Evolutionary conservation across 2,797 vertebrate species (phyloP).

Genomic region (Masticophis lateralis): DNA sequence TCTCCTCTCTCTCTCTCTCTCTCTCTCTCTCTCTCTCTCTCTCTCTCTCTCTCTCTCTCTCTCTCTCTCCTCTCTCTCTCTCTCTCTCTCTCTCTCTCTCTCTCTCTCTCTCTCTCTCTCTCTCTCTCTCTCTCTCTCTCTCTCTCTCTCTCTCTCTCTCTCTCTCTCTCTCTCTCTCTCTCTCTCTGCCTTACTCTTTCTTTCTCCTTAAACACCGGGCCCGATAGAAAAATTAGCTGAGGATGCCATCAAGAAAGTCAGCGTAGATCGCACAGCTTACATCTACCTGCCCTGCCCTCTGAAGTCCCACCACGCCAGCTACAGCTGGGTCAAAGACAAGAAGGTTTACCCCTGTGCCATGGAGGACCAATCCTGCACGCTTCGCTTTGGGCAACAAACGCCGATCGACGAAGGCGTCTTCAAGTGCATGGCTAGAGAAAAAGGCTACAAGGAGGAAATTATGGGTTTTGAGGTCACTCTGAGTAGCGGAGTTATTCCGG

Average conservation of each 20-base stretch:
- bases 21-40: constrained; percentile 32
- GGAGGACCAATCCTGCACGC: constrained; percentile 77
- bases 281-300: constrained; percentile 80
- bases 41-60: constrained; percentile 35
- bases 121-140: constrained; percentile 5
- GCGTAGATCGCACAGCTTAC: constrained; percentile 71
- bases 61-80: constrained; percentile 13
- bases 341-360: constrained; percentile 78
- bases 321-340: constrained; percentile 81
- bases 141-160: constrained; percentile 5
- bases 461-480: constrained; percentile 78
- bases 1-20: constrained; percentile 19
- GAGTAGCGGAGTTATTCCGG: constrained; percentile 48
- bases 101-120: constrained; percentile 3
- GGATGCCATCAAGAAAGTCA: constrained; percentile 69
- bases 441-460: constrained; percentile 79
- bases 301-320: constrained; percentile 79
- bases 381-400: constrained; percentile 70
- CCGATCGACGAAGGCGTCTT: constrained; percentile 79
- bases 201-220: background rate
- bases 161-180: constrained; percentile 5
- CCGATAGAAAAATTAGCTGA: constrained; percentile 54
- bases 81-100: constrained; percentile 37
- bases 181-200: constrained; percentile 49
- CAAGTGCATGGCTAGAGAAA: constrained; percentile 80